phyloP scores from a whole-genome alignment of 2,797 vertebrate genomes.

The Sebastes diploproa region DNA sequence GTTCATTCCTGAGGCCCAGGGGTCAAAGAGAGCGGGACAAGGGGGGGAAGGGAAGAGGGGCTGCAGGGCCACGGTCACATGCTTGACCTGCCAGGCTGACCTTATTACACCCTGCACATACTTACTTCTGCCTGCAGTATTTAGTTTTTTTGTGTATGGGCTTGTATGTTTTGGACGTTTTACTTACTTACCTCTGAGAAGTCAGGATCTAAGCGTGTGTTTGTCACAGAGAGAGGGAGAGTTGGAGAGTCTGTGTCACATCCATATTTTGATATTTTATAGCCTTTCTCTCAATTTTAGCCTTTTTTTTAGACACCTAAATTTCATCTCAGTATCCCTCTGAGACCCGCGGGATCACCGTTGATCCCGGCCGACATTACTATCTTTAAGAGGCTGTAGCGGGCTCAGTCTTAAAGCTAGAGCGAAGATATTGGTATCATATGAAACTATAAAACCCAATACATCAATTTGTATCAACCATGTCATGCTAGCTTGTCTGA shows the following conservation, averaged over 20 bases:
- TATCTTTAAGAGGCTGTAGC: neutral
- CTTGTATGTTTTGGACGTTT: neutral
- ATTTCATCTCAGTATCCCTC: too few relatives aligned
- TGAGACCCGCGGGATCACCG: too few relatives aligned
- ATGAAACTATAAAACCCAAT: too few relatives aligned
- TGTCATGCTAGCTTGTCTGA: too few relatives aligned
- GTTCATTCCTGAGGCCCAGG: conserved; percentile 70
- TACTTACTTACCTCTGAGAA: neutral
- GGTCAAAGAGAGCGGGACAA: conserved; percentile 56
- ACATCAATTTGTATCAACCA: too few relatives aligned
- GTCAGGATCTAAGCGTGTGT: neutral
- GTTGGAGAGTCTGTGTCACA: neutral
- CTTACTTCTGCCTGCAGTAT: conserved; percentile 38
- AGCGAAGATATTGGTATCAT: too few relatives aligned
- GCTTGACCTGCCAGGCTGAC: conserved; percentile 75
- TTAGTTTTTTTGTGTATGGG: conserved; percentile 6
- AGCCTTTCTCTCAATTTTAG: neutral
- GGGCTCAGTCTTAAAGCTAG: too few relatives aligned
- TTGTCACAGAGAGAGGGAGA: neutral
- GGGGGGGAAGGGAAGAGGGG: conserved; percentile 11
- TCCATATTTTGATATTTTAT: neutral
- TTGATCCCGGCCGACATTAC: too few relatives aligned
- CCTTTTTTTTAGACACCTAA: neutral
- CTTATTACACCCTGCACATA: conserved; percentile 62
- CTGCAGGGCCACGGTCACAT: conserved; percentile 69